These are phyloP conservation scores for Synanthedon vespiformis DNA, from an alignment of 2,888 invertebrate genomes.

Conservation along the genomic window DNA sequence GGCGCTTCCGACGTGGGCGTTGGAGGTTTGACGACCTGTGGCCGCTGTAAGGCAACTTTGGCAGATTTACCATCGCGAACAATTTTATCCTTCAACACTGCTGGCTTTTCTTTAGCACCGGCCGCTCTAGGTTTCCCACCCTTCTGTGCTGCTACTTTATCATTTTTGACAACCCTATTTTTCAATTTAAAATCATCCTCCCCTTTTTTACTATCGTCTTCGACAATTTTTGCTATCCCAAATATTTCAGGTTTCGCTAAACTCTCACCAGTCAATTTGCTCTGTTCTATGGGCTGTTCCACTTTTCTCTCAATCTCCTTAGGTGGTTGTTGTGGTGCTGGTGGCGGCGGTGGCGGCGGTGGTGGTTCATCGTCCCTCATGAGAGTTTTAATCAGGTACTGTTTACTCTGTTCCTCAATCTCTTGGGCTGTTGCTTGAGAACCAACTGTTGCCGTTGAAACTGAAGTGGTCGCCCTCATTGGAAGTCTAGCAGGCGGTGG, in stretches of 20 bases:
- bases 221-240: conserved; percentile 61
- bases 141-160: conserved; percentile 41
- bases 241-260: conserved; percentile 68
- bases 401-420: conserved; percentile 76
- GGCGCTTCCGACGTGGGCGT: conserved; percentile 31
- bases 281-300: conserved; percentile 59
- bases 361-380: conserved; percentile 89
- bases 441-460: conserved; percentile 54
- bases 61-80: conserved; percentile 47
- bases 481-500: conserved; percentile 51
- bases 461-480: conserved; percentile 32
- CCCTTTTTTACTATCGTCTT: conserved; percentile 29
- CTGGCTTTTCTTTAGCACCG: conserved; percentile 53
- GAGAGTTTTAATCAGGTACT: conserved; percentile 90
- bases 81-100: conserved; percentile 50
- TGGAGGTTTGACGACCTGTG: conserved; percentile 8
- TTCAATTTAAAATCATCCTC: conserved; percentile 14
- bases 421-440: conserved; percentile 67
- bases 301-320: conserved; percentile 68
- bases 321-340: conserved; percentile 33
- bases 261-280: conserved; percentile 38
- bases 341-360: conserved; percentile 44
- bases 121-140: conserved; percentile 49
- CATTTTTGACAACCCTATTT: conserved; percentile 30
- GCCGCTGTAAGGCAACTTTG: conserved; percentile 45